Evolutionary conservation across 2,888 invertebrate genomes (phyloP).

Genomic region (Mactromeris polynyma): DNA sequence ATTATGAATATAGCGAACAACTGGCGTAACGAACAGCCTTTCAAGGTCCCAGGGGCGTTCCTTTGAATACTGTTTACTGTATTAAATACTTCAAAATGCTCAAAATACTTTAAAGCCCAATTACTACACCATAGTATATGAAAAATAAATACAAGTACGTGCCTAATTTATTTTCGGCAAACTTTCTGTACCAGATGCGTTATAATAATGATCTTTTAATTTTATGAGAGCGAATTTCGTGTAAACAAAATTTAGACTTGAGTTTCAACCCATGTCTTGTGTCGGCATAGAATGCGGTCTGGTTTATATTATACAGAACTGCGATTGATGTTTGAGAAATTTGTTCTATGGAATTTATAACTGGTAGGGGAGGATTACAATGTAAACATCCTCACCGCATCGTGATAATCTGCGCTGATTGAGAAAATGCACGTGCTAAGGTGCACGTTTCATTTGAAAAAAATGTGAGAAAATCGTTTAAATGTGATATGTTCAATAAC

Average conservation of each 20-base stretch:
- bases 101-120: background rate
- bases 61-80: no score
- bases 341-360: background rate
- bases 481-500: background rate
- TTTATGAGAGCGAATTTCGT: background rate
- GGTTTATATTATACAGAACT: background rate
- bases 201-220: background rate
- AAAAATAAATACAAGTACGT: background rate
- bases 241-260: background rate
- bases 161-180: background rate
- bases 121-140: background rate
- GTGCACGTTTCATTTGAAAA: background rate
- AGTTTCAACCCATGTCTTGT: background rate
- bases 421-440: background rate
- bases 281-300: background rate
- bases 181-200: background rate
- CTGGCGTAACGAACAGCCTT: no score
- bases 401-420: background rate
- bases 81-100: no score
- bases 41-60: no score
- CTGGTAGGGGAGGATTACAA: background rate
- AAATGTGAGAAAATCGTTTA: background rate
- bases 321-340: background rate
- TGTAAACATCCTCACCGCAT: background rate
- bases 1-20: no score